Evolutionary conservation across 2,797 vertebrate species (phyloP).

Genomic region (Pseudomugil gertrudae): DNA sequence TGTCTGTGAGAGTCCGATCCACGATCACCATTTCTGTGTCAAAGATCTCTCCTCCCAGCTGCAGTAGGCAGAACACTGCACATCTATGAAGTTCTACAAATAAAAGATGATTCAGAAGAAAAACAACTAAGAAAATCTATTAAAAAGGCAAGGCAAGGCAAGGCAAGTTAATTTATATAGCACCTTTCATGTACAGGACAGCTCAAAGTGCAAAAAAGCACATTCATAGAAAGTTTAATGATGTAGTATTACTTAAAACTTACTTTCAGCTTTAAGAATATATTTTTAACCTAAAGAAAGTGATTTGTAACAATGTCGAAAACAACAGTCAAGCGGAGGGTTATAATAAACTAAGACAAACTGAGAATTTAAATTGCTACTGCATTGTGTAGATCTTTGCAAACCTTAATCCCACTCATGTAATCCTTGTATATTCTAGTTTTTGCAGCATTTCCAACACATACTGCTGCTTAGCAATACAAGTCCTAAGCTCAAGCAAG

Average conservation of each 20-base stretch:
- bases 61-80: constrained; percentile 93
- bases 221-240: constrained; percentile 22
- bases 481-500: background rate
- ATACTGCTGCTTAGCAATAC: background rate
- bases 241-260: constrained; percentile 20
- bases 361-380: too few relatives aligned
- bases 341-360: too few relatives aligned
- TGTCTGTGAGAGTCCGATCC: constrained; percentile 93
- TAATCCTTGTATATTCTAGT: background rate
- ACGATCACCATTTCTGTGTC: constrained; percentile 96
- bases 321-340: constrained; percentile 1
- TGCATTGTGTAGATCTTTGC: too few relatives aligned
- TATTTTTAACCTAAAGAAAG: background rate
- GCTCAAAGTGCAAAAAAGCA: too few relatives aligned
- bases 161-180: too few relatives aligned
- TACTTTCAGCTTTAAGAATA: background rate
- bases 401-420: background rate
- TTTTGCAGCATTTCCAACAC: background rate
- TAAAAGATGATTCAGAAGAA: background rate
- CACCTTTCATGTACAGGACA: too few relatives aligned
- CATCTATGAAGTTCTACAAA: constrained; percentile 89
- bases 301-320: background rate
- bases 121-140: background rate
- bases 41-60: constrained; percentile 90
- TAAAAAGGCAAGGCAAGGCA: too few relatives aligned